A percentile compares a stretch with the other conserved stretches of the same genome.
phyloP scores from a whole-genome alignment of 2,888 invertebrate species.

The Pemphredon lugubris region DNA sequence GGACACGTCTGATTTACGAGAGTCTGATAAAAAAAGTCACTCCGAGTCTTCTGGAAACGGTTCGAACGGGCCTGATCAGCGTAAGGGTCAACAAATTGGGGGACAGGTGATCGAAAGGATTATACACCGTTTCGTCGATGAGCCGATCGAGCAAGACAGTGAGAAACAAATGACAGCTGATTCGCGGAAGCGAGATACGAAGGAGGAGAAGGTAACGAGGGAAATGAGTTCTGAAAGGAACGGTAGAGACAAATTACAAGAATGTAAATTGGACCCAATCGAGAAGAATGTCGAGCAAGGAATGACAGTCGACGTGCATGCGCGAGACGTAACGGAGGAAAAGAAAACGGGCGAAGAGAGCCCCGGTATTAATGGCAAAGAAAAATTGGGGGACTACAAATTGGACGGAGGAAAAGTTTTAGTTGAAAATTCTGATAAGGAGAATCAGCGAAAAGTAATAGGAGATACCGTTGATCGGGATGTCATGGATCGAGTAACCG shows the following conservation, averaged over 20 bases:
- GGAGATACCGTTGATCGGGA: not conserved
- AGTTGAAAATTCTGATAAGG: not conserved
- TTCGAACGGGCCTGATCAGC: not conserved
- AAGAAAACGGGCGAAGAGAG: not conserved
- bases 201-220: not conserved
- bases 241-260: too few species aligned
- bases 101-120: conserved; percentile 21
- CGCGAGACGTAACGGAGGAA: not conserved
- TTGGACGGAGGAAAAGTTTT: not conserved
- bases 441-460: too few species aligned
- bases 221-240: not conserved
- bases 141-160: not conserved
- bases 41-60: conserved; percentile 34
- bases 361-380: not conserved
- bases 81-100: not conserved
- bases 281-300: too few species aligned
- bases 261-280: too few species aligned
- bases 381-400: not conserved
- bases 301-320: too few species aligned
- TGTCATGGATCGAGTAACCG: not conserved
- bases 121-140: conserved; percentile 47
- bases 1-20: conserved; percentile 1
- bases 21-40: conserved; percentile 38
- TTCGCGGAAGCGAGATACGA: not conserved
- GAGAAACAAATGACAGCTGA: not conserved